Base-by-base conservation (phyloP, 2,113 vertebrate genomes). In the Okapia johnstoni region DNA sequence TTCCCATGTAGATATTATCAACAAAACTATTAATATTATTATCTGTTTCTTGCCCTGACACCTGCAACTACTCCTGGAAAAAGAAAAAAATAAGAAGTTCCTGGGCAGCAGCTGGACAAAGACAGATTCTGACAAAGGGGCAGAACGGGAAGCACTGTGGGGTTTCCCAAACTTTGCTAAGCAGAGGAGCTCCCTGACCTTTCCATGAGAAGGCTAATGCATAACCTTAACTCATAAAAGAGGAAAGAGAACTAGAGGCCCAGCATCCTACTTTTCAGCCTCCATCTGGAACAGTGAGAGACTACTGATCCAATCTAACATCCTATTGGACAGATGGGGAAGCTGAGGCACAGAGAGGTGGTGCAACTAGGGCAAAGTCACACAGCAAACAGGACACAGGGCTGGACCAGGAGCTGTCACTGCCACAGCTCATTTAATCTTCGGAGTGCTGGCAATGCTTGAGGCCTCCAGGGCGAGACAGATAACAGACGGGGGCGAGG, bases 371-470 rank as follows among this genome's bases (percentile, higher is more conserved):
- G n/a, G 9, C 54, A 70, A 21, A 92, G 57, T 30, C 79, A 87
- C 96, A 60, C 52, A 90, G 80, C 63, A 81, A 76, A 28, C 48
- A 61, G 15, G 46, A 84, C 5, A 26, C 66, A 25, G 63, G 40
- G 70, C 15, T 57, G 52, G 52, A 36, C 33, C 10, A 15, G 54
- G 43, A 57, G 12, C n/a, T 23, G 25, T 5, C 33, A 26, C 2
- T 2, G 85, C 4, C 40, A 6, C 48, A 30, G 48, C 11, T 52
- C 50, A 30, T 2, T 3, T 36, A 77, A 46, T 58, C 40, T 50
- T n/a, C 0, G 17, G 48, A 14, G 13, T 7, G 2, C 40, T 2
- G 7, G 54, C 55, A 26, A 12, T 1, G 50, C 52, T 26, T 0
- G 5, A 46, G 54, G 50, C 26, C 52, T 55, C 70, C 6, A 28